Base-by-base conservation (phyloP, 2,113 vertebrate genomes). In the Cebidichthys violaceus region DNA sequence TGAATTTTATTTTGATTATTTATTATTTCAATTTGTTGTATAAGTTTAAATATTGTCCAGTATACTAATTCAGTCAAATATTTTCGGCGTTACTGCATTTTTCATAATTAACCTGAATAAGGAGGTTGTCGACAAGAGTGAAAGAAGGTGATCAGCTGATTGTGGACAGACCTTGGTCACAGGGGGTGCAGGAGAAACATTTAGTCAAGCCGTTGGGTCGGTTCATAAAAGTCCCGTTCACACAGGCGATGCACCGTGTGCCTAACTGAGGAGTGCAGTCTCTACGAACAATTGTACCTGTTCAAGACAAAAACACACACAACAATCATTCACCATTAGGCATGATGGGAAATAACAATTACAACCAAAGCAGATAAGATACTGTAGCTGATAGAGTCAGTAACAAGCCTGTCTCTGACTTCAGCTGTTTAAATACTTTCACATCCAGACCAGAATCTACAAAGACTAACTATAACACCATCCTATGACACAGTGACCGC, bases 111-210 rank as follows among this genome's bases (percentile, higher is more conserved):
- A 18, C 9, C 14, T 18, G 1, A 29, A 22, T 20, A 13, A 8
- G 20, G 33, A 41, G 37, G 6, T 17, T 20, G 41, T 52, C 20
- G 22, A 6, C 13, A 11, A 20, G 15, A 68, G 3, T n/a, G 68
- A 70, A n/a, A 37, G 20, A 22, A 9, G 9, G 29, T 50, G 31
- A n/a, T 45, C 39, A 18, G 0, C 18, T 69, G 1, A 9, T n/a
- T n/a, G 1, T 2, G 20, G 4, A 37, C 47, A 0, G 6, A 74
- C 71, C 41, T n/a, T 13, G 4, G 0, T 74, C 55, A 77, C 91
- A 92, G 66, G 55, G 13, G 1, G 20, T 50, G 60, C 86, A 92
- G 66, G 33, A 1, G n/a, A 82, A 72, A 37, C 89, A 90, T 0
- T 4, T 74, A 0, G 1, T 72, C 0, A 86, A 62, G 0, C 81